Conservation (phyloP, 2,888 invertebrate genomes). For the Eupithecia centaureata region DNA sequence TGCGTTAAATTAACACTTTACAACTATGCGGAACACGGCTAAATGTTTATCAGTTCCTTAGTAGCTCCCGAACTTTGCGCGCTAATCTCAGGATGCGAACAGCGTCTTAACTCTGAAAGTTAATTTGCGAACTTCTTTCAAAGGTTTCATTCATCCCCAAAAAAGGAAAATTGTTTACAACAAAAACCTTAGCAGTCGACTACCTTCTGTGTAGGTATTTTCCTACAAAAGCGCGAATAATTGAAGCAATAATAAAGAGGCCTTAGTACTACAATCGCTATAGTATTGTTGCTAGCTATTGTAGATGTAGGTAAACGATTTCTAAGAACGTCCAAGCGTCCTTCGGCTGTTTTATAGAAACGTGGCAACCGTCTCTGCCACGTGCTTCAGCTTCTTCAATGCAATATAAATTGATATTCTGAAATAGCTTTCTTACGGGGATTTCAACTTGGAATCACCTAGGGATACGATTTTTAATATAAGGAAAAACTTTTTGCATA, state of each 20-base stretch:
- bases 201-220: constrained; percentile 4
- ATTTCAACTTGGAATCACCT: constrained; percentile 31
- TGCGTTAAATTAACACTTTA: neutral
- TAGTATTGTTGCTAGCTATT: constrained; percentile 14
- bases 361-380: constrained; percentile 42
- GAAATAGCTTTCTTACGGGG: neutral
- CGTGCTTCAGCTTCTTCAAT: constrained; percentile 22
- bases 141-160: neutral
- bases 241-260: constrained; percentile 13
- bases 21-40: neutral
- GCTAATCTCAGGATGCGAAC: neutral
- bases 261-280: constrained; percentile 26
- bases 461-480: constrained; percentile 6
- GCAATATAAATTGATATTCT: constrained; percentile 12
- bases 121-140: constrained; percentile 3
- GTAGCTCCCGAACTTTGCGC: neutral
- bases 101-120: neutral
- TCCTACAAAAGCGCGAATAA: constrained; percentile 10
- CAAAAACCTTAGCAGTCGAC: constrained; percentile 3
- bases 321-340: constrained; percentile 39
- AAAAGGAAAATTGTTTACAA: constrained; percentile 1
- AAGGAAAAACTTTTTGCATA: neutral
- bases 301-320: constrained; percentile 33
- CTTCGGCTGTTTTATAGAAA: constrained; percentile 45
- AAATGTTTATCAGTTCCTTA: neutral